Evolutionary conservation across 1,140 invertebrate species (phyloP), one percentile per base, ranked within the genome.

Genomic region (Batillaria attramentaria): DNA sequence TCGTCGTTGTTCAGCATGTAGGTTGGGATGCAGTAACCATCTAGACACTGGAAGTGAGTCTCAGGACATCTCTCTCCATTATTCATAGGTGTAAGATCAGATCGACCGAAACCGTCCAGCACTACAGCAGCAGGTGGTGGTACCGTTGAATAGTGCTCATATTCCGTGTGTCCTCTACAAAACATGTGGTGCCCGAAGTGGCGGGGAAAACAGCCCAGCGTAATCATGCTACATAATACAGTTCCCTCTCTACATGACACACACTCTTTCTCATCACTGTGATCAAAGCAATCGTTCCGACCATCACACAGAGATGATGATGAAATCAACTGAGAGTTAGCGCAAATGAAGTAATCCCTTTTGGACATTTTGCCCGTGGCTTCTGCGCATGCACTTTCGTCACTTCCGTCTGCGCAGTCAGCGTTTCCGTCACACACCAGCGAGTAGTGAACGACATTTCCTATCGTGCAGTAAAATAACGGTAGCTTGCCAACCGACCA

Each of bases 231-330:
- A 31, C 79, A 80, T 24, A 57, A 35, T 1, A 5, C 31, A 8
- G 37, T 80, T 0, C 66, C 72, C 3, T 8, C 66, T 4, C n/a
- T 54, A 37, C 79, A 80, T 10, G 31, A 62, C 16, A 68, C 33
- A 41, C 79, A 80, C 50, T 80, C 74, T 54, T 77, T 68, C 33
- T 80, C 79, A 41, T 80, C 79, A 31, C 65, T 72, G 20, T 46
- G 65, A 35, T 80, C 79, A 8, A 76, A 68, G 28, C 79, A 80
- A 18, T 80, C 79, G 28, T 70, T 68, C 37, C 50, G 31, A 0
- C 79, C 79, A 43, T 80, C 69, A 60, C 79, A 80, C 3, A 57
- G 46, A 28, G 13, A 41, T 24, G 28, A 18, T 35, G 18, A 31
- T n/a, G 72, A 4, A 20, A 81, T n/a, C 6, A 43, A 33, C 76